Base-by-base conservation (phyloP, 1,140 invertebrate species). In the Macrosteles quadrilineatus region DNA sequence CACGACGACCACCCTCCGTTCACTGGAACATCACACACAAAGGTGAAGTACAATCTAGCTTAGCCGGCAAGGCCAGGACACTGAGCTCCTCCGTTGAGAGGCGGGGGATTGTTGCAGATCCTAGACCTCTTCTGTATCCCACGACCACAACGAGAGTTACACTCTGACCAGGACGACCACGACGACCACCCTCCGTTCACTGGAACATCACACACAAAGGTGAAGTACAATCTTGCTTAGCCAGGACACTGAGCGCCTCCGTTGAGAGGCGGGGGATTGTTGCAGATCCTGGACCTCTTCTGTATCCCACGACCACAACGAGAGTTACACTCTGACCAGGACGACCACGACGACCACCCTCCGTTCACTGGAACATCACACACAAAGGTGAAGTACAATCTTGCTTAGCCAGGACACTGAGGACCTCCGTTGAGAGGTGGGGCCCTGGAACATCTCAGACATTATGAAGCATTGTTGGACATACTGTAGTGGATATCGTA, bases 1-100 rank as follows among this genome's bases (percentile, higher is more conserved):
- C 95, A 98, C 21, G 88, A 80, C 63, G 92, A 93, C 94, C 94
- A 96, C 71, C 87, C 94, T 71, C 96, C 96, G 82, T 95, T 96
- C 69, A 93, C 97, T 98, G 84, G 67, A 83, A 75, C 71, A 77
- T 74, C 79, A 36, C n/a, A n/a, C n/a, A n/a, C n/a, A n/a, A n/a
- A n/a, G n/a, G n/a, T n/a, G n/a, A n/a, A n/a, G n/a, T n/a, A n/a
- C n/a, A n/a, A n/a, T n/a, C n/a, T n/a, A n/a, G n/a, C n/a, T n/a
- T n/a, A n/a, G n/a, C n/a, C n/a, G n/a, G n/a, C n/a, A n/a, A n/a
- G n/a, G 1, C 95, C 95, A 53, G 86, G 83, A 77, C 95, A 97
- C 0, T 87, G 85, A 31, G 87, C 85, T 0, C 95, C 95, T 0
- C 92, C 94, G 80, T 96, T 95, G 72, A 94, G 85, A 0, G 95